Percentiles rank a stretch among this genome's conserved stretches.
Evolutionary conservation across 1,140 invertebrate genomes (phyloP).

Genomic region (Prorops nasuta): DNA sequence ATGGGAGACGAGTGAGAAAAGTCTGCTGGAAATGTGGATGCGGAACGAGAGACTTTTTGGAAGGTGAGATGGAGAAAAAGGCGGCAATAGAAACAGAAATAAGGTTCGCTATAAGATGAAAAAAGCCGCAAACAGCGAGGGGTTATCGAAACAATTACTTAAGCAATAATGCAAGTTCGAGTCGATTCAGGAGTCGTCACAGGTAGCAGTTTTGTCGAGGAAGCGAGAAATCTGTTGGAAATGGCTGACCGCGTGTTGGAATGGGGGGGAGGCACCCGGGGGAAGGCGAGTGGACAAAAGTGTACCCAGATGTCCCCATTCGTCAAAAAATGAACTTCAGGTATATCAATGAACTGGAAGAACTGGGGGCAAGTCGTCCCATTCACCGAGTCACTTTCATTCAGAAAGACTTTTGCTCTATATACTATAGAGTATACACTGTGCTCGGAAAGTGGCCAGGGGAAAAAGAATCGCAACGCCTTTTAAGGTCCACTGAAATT

Average conservation of each 20-base stretch:
- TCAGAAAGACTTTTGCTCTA: slow-evolving; percentile 17
- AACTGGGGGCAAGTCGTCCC: slow-evolving; percentile 33
- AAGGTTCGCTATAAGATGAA: slow-evolving; percentile 35
- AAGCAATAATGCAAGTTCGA: slow-evolving; percentile 44
- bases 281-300: slow-evolving; percentile 33
- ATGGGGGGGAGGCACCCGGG: background rate
- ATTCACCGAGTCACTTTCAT: slow-evolving; percentile 46
- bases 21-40: too few species aligned
- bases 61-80: too few species aligned
- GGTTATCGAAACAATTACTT: slow-evolving; percentile 51
- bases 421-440: slow-evolving; percentile 16
- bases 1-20: too few species aligned
- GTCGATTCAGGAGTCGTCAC: slow-evolving; percentile 30
- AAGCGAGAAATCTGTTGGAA: background rate
- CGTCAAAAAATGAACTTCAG: slow-evolving; percentile 46
- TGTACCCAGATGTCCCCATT: slow-evolving; percentile 47
- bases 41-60: too few species aligned
- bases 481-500: slow-evolving; percentile 38
- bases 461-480: slow-evolving; percentile 41
- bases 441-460: slow-evolving; percentile 12
- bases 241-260: background rate
- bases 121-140: slow-evolving; percentile 46
- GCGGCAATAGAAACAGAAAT: slow-evolving; percentile 49
- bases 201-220: slow-evolving; percentile 7
- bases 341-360: slow-evolving; percentile 52